Evolutionary conservation across 64 coral and sea anemone genomes (phyloP).

Genomic region (Actinia equina): DNA sequence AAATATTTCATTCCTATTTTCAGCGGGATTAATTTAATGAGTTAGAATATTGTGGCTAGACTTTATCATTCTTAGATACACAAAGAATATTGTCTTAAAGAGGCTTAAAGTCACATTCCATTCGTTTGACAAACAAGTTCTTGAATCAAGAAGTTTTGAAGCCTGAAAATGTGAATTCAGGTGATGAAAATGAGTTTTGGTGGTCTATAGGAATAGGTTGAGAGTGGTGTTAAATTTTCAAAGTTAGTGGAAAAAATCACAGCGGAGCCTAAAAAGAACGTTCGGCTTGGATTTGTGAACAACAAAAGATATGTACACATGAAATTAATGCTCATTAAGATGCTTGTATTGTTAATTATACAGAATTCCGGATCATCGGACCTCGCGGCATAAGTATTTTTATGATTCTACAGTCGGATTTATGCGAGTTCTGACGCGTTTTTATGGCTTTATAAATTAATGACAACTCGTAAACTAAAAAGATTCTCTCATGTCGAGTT

Average conservation of each 20-base stretch:
- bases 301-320: background rate
- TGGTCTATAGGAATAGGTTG: background rate
- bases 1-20: no score
- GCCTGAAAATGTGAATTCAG: background rate
- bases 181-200: background rate
- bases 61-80: background rate
- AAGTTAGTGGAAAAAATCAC: background rate
- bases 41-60: background rate
- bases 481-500: background rate
- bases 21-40: background rate
- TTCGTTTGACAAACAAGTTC: background rate
- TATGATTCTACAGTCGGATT: background rate
- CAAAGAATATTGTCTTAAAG: background rate
- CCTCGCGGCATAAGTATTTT: background rate
- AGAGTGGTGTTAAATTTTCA: background rate
- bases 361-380: background rate
- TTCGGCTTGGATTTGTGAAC: slow-evolving; percentile 1
- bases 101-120: background rate
- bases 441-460: background rate
- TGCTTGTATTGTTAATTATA: slow-evolving; percentile 6
- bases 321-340: background rate
- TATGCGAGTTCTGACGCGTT: background rate
- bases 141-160: background rate
- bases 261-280: background rate
- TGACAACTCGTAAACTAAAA: background rate